Evolutionary conservation across 2,888 invertebrate genomes (phyloP), one percentile per base, ranked within the genome.

Genomic region (Tillus elongatus): DNA sequence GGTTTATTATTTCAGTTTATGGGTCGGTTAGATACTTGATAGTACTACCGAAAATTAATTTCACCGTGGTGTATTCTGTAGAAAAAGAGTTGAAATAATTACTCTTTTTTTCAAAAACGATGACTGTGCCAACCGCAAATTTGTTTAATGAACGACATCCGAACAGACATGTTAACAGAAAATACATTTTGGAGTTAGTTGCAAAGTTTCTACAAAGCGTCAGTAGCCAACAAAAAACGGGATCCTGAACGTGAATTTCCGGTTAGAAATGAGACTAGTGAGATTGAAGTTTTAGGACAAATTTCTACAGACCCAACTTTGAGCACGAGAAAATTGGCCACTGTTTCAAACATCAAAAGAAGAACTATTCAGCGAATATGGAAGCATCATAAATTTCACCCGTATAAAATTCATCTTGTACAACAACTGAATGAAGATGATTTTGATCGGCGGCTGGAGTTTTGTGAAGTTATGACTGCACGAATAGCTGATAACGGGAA

Each of bases 371-470:
- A 10, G 11, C 9, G 30, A n/a, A 29, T 29, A 4, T 11, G 4
- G 6, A 29, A 29, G 6, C 6, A 29, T 4, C 30, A 31, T 32
- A 40, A 41, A 35, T 43, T 32, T 28, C 40, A 44, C 41, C 43
- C 40, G 4, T 47, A 41, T 15, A 46, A 45, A 45, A 36, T 45
- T 8, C 26, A 36, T 4, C 30, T 45, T 10, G 37, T 40, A 6
- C 42, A 50, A 27, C 37, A 44, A 28, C 30, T 50, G 10, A 35
- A 15, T 19, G 42, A 43, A 14, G 36, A 38, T 40, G 42, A 49
- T 39, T 31, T 33, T 31, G 45, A 51, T 40, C 29, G 47, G 14
- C 33, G 47, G 2, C 11, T 43, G 14, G 34, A 45, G 27, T 50
- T 50, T 40, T 49, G 43, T 31, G 42, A 34, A 34, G 28, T 13